phyloP scores from a whole-genome alignment of 2,113 vertebrate species.

The Synchiropus splendidus region DNA sequence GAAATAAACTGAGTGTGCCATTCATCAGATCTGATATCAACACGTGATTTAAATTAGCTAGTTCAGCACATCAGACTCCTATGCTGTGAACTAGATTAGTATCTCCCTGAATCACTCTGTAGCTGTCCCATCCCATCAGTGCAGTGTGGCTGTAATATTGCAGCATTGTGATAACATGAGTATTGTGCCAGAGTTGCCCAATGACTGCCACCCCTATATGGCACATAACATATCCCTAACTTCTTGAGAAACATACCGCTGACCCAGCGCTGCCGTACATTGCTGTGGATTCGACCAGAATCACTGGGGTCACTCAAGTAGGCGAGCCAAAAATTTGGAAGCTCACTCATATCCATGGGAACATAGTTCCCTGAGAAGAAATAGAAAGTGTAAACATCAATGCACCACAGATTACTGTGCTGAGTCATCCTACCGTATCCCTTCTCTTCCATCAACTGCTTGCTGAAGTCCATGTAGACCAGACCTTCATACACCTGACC shows the following conservation, averaged over 20 bases:
- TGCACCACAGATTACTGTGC: neutral
- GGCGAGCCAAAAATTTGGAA: conserved; percentile 70
- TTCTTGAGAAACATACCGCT: conserved; percentile 44
- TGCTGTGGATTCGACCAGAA: conserved; percentile 75
- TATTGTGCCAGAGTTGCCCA: no score
- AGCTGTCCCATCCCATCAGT: no score
- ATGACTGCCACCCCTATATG: no score
- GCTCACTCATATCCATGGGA: conserved; percentile 57
- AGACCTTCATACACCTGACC: conserved; percentile 73
- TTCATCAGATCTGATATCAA: no score
- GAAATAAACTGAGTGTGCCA: no score
- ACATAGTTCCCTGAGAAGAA: conserved; percentile 58
- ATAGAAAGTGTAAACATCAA: neutral
- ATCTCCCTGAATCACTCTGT: no score
- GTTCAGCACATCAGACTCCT: no score
- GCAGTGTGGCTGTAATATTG: no score
- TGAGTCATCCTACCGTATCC: conserved; percentile 66
- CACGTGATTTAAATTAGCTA: no score
- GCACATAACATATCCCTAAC: no score
- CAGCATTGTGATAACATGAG: no score
- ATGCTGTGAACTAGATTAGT: no score
- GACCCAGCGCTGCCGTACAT: conserved; percentile 71
- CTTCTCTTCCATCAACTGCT: conserved; percentile 66
- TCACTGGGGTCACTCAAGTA: conserved; percentile 75
- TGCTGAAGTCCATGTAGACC: conserved; percentile 77